Evolutionary conservation across 23 tunicate species (phyloP).

Genomic region (Halocynthia roretzi): DNA sequence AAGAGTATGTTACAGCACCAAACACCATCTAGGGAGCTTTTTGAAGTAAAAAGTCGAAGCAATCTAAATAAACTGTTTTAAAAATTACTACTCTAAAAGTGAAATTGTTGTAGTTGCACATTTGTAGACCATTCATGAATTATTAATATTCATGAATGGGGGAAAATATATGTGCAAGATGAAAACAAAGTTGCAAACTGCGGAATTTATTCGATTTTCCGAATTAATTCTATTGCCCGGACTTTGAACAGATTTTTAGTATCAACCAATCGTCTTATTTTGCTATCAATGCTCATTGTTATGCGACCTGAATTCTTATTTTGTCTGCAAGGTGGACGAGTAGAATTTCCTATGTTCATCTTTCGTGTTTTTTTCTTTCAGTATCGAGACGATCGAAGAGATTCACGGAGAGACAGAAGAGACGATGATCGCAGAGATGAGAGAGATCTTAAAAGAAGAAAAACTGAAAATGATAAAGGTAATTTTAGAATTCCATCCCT

Average conservation of each 20-base stretch:
- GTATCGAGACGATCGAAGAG: background rate
- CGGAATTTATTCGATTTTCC: background rate
- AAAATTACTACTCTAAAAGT: too few relatives aligned
- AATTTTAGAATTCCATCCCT: too few relatives aligned
- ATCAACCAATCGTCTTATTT: background rate
- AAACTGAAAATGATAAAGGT: background rate
- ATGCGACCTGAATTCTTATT: background rate
- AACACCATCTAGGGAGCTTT: too few relatives aligned
- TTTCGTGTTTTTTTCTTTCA: background rate
- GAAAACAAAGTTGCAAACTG: background rate
- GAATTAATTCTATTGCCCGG: constrained; percentile 4
- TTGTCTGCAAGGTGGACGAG: background rate
- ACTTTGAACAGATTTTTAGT: background rate
- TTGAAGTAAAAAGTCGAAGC: too few relatives aligned
- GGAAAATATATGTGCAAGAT: constrained; percentile 8
- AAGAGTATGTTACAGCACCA: too few relatives aligned
- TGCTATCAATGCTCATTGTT: background rate
- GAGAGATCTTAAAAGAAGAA: background rate
- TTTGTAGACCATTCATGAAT: background rate
- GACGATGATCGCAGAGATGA: background rate
- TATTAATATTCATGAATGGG: background rate
- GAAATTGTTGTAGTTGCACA: background rate
- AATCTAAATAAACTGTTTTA: too few relatives aligned
- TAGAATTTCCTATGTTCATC: background rate
- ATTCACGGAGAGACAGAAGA: constrained; percentile 3